Percentiles rank a stretch among this genome's conserved stretches.
These are phyloP conservation scores for Telmatochromis sp. DNA, from an alignment of 2,113 vertebrate species.

Conservation along the genomic window DNA sequence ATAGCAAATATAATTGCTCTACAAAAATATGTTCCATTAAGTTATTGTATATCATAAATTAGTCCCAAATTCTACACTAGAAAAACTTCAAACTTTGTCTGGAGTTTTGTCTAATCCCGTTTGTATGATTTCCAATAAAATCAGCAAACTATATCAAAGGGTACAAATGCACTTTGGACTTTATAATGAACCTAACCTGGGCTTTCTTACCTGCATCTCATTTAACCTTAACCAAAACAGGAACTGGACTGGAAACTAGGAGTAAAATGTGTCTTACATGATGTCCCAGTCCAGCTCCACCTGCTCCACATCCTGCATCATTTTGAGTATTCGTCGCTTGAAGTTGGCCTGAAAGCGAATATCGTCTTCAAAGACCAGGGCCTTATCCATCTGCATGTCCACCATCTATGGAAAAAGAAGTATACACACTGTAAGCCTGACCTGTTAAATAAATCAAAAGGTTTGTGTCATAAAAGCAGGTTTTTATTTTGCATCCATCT, in stretches of 20 bases:
- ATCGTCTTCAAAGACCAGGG: slow-evolving; percentile 85
- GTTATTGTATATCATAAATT: background rate
- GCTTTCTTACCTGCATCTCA: background rate
- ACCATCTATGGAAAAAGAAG: slow-evolving; percentile 69
- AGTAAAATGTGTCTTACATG: slow-evolving; percentile 72
- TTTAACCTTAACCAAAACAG: background rate
- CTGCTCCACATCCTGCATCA: slow-evolving; percentile 81
- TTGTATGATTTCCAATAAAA: background rate
- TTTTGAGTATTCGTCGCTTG: slow-evolving; percentile 70
- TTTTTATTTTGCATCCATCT: background rate
- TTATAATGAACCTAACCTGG: background rate
- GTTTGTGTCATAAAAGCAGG: background rate
- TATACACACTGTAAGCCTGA: background rate
- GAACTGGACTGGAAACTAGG: background rate
- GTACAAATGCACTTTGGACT: background rate
- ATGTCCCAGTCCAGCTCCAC: slow-evolving; percentile 86
- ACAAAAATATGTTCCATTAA: background rate
- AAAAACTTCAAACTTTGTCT: background rate
- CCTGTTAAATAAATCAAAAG: background rate
- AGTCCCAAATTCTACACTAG: background rate
- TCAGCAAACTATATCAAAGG: background rate
- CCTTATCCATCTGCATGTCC: slow-evolving; percentile 75
- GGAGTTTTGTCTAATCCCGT: background rate
- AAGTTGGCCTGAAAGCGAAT: slow-evolving; percentile 90
- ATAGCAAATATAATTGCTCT: background rate